Evolutionary conservation across 1,140 invertebrate genomes (phyloP), one percentile per base, ranked within the genome.

Genomic region (Cydia fagiglandana): DNA sequence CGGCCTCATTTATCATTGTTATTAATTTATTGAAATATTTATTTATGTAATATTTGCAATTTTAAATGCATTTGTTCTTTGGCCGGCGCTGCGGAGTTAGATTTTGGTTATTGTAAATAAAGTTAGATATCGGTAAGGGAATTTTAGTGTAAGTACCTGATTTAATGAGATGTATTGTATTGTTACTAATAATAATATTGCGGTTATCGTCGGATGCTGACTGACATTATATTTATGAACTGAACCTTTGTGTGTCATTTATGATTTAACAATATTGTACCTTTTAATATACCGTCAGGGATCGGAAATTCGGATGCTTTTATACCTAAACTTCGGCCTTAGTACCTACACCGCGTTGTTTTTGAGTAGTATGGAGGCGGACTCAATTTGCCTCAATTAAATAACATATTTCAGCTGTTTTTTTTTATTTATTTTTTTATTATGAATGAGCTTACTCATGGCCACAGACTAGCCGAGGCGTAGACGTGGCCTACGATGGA

Each of bases 141-240:
- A 70, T 79, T 47, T 73, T 83, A 82, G 79, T 70, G 81, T 84
- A 83, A 85, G 85, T 87, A 87, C 85, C 85, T 84, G 85, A 75
- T 66, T 83, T 77, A 56, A 70, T 70, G 66, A 68, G 61, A 66
- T 66, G 24, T 66, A 66, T 66, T 70, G 66, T 70, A 70, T 70
- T 38, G 66, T 70, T 70, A 68, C 64, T 68, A 68, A 68, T 68
- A 15, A 70, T 45, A 38, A 38, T 41, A 20, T 66, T 66, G 2
- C 64, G 34, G 66, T 66, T 66, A 66, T 66, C 64, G 64, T 30
- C 64, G 28, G 28, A n/a, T 12, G 64, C 64, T 34, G 64, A 70
- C 30, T 38, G 66, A 70, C 34, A 70, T 41, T 70, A 70, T 70
- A 70, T 70, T 70, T 70, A 70, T 70, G 66, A 70, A 38, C 30